phyloP scores from a whole-genome alignment of 2,113 vertebrate genomes.

The Phyllostomus hastatus region DNA sequence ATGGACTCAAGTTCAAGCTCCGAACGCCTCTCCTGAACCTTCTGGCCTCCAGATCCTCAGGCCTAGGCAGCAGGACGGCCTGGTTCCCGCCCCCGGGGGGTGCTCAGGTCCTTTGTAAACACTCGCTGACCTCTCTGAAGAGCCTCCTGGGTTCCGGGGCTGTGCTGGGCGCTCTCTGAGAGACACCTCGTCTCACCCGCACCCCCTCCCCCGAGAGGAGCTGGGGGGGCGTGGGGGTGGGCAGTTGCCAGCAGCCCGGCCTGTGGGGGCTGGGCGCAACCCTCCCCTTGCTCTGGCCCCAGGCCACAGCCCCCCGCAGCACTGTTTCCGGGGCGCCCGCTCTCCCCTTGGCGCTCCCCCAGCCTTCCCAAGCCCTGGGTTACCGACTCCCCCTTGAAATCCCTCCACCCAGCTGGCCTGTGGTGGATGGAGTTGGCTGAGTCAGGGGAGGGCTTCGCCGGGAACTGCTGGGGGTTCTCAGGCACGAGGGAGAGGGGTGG shows the following conservation, averaged over 20 bases:
- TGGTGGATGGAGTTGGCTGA: neutral
- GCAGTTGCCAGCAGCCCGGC: neutral
- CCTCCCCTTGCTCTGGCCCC: neutral
- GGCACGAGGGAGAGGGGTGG: neutral
- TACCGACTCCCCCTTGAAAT: neutral
- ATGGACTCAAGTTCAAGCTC: neutral
- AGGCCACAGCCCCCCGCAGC: neutral
- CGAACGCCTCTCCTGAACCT: neutral
- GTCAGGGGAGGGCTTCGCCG: neutral
- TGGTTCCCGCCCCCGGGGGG: fast-evolving
- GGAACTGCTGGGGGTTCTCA: neutral
- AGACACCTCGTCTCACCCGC: neutral
- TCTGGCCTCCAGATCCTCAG: neutral
- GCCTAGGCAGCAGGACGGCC: neutral
- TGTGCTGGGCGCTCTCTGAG: fast-evolving
- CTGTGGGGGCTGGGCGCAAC: fast-evolving
- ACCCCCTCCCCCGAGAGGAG: neutral
- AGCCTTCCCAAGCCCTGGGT: neutral
- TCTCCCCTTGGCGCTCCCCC: neutral
- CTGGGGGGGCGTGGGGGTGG: neutral
- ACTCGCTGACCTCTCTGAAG: neutral
- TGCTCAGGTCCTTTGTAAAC: fast-evolving
- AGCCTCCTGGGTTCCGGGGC: fast-evolving
- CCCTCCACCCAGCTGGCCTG: fast-evolving
- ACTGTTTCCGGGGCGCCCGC: neutral